Percentiles rank a stretch among this genome's conserved stretches.
Evolutionary conservation across 2,888 invertebrate species (phyloP).

Genomic region (Falcaria lacertinaria): DNA sequence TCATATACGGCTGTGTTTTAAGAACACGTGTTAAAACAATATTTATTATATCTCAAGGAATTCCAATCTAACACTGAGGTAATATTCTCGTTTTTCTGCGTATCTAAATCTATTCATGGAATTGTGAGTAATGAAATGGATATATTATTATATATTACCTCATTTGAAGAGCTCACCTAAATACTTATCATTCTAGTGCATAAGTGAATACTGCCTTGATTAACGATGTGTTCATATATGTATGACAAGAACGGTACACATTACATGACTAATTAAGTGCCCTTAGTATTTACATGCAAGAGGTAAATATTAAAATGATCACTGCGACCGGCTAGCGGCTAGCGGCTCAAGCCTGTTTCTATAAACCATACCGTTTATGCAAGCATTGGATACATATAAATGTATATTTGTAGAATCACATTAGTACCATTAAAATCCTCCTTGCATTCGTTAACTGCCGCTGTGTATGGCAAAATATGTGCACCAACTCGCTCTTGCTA

Average conservation of each 20-base stretch:
- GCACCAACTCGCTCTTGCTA: conserved; percentile 59
- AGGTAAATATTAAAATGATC: conserved; percentile 1
- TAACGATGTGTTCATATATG: conserved; percentile 1
- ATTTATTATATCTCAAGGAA: background rate
- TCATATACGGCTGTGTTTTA: too few species aligned
- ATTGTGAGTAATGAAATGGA: background rate
- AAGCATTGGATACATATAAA: conserved; percentile 44
- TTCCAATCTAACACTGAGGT: background rate
- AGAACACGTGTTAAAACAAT: too few species aligned
- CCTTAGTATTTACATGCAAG: background rate
- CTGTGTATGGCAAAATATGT: conserved; percentile 76
- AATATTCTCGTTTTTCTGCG: background rate
- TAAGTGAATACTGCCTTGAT: background rate
- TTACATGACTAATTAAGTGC: background rate
- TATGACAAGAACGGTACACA: background rate
- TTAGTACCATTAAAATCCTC: conserved; percentile 73
- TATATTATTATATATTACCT: background rate
- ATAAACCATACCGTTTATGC: conserved; percentile 18
- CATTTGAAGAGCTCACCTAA: background rate
- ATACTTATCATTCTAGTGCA: background rate
- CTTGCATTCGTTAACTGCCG: conserved; percentile 67
- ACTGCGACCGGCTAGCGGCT: too few species aligned
- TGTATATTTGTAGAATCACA: conserved; percentile 69
- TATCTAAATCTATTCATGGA: background rate
- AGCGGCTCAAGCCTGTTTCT: background rate